Evolutionary conservation across 2,113 vertebrate species (phyloP), one percentile per base, ranked within the genome.

Genomic region (Gallinago paraguaiae): DNA sequence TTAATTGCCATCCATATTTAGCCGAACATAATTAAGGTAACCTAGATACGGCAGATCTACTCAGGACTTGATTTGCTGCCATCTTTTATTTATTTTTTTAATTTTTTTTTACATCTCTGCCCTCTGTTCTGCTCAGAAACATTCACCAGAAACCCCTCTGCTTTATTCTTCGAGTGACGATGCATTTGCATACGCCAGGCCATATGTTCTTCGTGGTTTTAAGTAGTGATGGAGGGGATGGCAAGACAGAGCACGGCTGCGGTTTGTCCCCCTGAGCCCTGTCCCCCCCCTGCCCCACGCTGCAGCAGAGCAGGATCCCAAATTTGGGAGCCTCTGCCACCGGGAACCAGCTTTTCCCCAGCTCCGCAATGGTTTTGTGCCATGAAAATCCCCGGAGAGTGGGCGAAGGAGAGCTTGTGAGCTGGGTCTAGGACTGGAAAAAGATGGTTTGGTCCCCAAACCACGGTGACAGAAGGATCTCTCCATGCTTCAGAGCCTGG

Each of bases 1-100:
- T 96, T 95, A 95, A 89, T 67, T 91, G 48, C 57, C 63, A 76
- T 90, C 92, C 65, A 16, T 82, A 95, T 96, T 96, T 96, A 97
- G 96, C 93, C 3, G 69, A 45, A 48, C 70, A 24, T 81, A 43
- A 93, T 91, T 82, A 83, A 95, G 82, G 96, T 96, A 92, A 96
- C 95, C 96, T 87, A 92, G 97, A 95, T 84, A 95, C 94, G 2
- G 53, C 60, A 7, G 82, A 81, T 82, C 93, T 72, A 7, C 59
- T 69, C 86, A 69, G 30, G 54, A 48, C 41, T 88, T 93, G 88
- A 84, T 94, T 93, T 25, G 85, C 82, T 31, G 65, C 95, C 82
- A 37, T 54, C 31, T 53, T 45, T 81, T 59, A 20, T 56, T 51
- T 27, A 23, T 17, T 46, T 46, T 37, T 33, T 28, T 16, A 43